These are phyloP conservation scores for Heloderma charlesbogerti DNA, from an alignment of 2,113 vertebrate species.

Conservation along the genomic window DNA sequence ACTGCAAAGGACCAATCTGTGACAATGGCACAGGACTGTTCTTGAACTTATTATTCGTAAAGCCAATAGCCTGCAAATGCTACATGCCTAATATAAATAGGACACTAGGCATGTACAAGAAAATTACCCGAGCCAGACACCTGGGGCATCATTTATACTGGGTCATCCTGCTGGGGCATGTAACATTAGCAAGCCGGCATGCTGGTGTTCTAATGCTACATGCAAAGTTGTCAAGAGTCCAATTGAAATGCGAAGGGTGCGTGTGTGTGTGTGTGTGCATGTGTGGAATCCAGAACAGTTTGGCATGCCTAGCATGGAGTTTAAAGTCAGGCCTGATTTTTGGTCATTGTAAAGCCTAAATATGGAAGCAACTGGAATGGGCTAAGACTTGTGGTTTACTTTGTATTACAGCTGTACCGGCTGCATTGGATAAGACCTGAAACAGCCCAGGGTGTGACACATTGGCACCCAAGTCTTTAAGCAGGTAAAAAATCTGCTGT, in stretches of 20 bases:
- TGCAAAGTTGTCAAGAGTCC: not conserved
- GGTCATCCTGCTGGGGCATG: not conserved
- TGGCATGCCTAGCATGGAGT: not conserved
- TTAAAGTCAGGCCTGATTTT: not conserved
- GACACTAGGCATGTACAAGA: not conserved
- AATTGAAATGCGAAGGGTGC: not conserved
- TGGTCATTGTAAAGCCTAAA: not conserved
- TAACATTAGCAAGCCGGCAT: not conserved
- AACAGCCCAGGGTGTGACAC: not conserved
- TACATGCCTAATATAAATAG: not conserved
- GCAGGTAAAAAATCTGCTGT: not conserved
- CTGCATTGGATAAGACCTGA: not conserved
- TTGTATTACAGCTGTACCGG: not conserved
- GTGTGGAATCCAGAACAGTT: not conserved
- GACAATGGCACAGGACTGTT: conserved; percentile 56
- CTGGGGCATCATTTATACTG: not conserved
- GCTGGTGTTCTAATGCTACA: not conserved
- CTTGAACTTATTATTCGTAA: conserved; percentile 42
- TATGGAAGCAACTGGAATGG: not conserved
- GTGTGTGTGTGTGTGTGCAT: not conserved
- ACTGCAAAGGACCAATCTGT: conserved; percentile 56
- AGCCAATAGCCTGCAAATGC: conserved; percentile 41
- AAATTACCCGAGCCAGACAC: not conserved
- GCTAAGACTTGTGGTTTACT: not conserved
- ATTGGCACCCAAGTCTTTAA: not conserved